Evolutionary conservation across 2,797 vertebrate genomes (phyloP), one percentile per base, ranked within the genome.

Genomic region (Meriones psammophilus): DNA sequence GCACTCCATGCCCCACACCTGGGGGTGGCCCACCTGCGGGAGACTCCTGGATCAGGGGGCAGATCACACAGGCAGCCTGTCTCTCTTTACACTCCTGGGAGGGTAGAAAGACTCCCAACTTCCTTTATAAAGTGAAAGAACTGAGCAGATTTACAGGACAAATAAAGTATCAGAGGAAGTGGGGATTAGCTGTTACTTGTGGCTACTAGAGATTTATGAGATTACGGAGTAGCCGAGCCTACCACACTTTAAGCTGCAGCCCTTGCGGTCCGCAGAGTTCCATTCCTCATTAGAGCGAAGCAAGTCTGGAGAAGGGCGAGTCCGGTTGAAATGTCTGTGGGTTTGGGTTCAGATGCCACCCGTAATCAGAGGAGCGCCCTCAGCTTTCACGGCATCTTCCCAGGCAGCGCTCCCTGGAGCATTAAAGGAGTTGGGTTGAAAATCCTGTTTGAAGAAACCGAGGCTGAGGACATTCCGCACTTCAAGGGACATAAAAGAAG

Each of bases 81-180:
- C 94, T 94, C 42, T 36, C n/a, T 68, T n/a, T 78, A 26, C 46
- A 91, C 94, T 96, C 71, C 94, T 91, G 46, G 86, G 92, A 95
- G 91, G 91, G 30, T 62, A 76, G 18, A 81, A 83, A 89, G 78
- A 50, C 50, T 96, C 90, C 90, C 81, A 78, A 54, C 76, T 95
- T 94, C 94, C 94, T 97, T 93, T 97, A 95, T 58, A 68, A 96
- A 94, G 66, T 92, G 86, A 96, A 93, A 97, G 92, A 94, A 96
- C 73, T 94, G 94, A 95, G 73, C 76, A 96, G 96, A 97, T 97
- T 97, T 98, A 98, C 88, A 93, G 88, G 85, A 92, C 96, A 97
- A 97, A 97, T 97, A 97, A 96, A 97, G 96, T 97, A 97, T 95
- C 93, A 95, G 93, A 97, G 97, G 95, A 97, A 97, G 95, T 96